Percentiles rank a stretch among this genome's conserved stretches.
These are phyloP conservation scores for Flexamia atlantica DNA, from an alignment of 2,888 invertebrate genomes.

Conservation along the genomic window DNA sequence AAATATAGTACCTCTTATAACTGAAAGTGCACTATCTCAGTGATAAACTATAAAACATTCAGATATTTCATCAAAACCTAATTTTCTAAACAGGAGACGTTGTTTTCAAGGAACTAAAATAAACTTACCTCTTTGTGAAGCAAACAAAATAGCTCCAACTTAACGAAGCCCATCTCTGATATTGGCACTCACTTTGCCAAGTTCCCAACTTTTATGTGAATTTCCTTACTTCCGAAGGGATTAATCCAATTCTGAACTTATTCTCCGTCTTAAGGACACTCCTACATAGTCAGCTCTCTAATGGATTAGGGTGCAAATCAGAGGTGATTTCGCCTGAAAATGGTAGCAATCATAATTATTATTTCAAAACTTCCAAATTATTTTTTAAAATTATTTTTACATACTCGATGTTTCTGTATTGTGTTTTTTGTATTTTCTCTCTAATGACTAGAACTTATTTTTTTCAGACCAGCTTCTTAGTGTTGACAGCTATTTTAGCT, in stretches of 20 bases:
- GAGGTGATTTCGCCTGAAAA: neutral
- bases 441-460: neutral
- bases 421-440: no score
- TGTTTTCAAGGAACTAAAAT: neutral
- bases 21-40: no score
- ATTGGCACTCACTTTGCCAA: slow-evolving; percentile 17
- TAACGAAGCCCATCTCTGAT: slow-evolving; percentile 31
- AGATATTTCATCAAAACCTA: neutral
- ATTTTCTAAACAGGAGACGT: neutral
- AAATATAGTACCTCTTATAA: no score
- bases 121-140: neutral
- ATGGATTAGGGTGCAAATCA: slow-evolving; percentile 6
- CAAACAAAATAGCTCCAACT: neutral
- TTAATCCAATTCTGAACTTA: slow-evolving; percentile 27
- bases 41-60: no score
- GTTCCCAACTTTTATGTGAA: slow-evolving; percentile 29
- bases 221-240: neutral
- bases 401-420: no score
- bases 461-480: neutral
- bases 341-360: no score
- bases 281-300: neutral
- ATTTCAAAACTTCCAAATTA: no score
- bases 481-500: neutral
- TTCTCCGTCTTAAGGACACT: neutral
- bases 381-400: no score